phyloP scores from a whole-genome alignment of 2,113 vertebrate genomes.

The Microtus richardsoni region DNA sequence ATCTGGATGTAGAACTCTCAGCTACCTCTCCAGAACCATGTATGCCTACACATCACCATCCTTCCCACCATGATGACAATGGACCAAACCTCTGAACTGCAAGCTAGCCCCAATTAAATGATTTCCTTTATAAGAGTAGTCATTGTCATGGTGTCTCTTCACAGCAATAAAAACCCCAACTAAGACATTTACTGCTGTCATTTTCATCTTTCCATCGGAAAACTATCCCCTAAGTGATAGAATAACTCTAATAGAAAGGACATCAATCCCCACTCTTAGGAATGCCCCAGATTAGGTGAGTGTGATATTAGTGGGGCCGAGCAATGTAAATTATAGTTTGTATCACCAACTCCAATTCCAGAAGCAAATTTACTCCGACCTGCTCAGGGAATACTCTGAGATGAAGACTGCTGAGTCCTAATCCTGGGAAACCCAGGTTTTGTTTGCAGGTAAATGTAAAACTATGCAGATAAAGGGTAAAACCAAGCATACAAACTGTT shows the following conservation, averaged over 20 bases:
- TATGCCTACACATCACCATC: background rate
- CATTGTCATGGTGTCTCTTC: background rate
- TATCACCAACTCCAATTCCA: constrained; percentile 57
- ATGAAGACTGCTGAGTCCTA: background rate
- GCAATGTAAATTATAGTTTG: constrained; percentile 6
- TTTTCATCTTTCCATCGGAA: background rate
- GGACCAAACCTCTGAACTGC: background rate
- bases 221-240: background rate
- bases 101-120: background rate
- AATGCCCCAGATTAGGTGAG: background rate
- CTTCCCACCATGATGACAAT: background rate
- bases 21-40: background rate
- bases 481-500: background rate
- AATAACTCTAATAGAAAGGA: constrained; percentile 42
- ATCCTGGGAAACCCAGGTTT: background rate
- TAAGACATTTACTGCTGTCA: constrained; percentile 15
- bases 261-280: background rate
- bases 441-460: background rate
- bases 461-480: background rate
- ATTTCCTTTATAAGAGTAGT: background rate
- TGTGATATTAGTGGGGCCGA: background rate
- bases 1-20: background rate
- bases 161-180: background rate
- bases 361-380: background rate
- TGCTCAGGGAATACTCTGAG: background rate